phyloP scores from a whole-genome alignment of 1,140 invertebrate species.

The Belonocnema kinseyi region DNA sequence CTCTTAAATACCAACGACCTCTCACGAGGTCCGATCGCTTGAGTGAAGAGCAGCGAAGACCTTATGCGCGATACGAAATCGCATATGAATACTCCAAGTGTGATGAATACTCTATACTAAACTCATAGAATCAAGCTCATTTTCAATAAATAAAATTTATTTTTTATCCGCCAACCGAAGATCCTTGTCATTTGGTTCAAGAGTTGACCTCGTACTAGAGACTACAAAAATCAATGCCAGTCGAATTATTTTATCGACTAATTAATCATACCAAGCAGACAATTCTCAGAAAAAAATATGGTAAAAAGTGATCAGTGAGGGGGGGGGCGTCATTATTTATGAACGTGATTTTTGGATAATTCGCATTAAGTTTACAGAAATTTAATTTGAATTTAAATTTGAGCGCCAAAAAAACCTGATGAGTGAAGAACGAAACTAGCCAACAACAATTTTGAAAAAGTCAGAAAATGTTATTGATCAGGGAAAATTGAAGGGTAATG shows the following conservation, averaged over 20 bases:
- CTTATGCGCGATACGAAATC: constrained; percentile 36
- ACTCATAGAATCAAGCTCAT: background rate
- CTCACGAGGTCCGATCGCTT: constrained; percentile 42
- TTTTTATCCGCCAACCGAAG: constrained; percentile 43
- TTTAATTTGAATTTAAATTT: no score
- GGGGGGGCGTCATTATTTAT: no score
- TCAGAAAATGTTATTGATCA: no score
- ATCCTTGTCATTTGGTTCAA: constrained; percentile 53
- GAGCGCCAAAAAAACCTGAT: no score
- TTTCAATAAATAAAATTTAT: constrained; percentile 34
- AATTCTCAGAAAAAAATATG: no score
- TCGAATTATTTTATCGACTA: background rate
- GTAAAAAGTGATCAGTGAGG: no score
- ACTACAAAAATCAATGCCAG: constrained; percentile 45
- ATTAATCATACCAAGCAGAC: constrained; percentile 34
- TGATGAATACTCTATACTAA: background rate
- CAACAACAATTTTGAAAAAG: no score
- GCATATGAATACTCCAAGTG: background rate
- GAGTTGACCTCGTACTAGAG: constrained; percentile 50
- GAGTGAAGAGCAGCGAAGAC: constrained; percentile 34
- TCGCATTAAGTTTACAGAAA: no score
- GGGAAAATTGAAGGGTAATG: no score
- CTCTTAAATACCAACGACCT: constrained; percentile 53
- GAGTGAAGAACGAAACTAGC: no score
- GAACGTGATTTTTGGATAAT: no score